Evolutionary conservation across 2,797 vertebrate species (phyloP), one percentile per base, ranked within the genome.

Genomic region (Melanotaenia maccullochi): DNA sequence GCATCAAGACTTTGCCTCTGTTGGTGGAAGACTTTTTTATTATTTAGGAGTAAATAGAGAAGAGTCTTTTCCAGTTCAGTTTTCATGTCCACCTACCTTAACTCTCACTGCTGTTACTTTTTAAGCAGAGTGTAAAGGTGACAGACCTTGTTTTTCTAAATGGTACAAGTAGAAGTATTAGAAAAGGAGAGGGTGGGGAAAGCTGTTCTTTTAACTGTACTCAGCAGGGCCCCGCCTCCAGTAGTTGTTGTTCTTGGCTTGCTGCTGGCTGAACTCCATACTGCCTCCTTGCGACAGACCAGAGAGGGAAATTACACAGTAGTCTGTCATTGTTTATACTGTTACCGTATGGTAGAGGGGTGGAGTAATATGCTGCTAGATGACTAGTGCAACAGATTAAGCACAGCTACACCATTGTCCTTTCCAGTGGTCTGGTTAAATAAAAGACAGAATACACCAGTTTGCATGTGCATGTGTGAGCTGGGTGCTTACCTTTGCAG

Each of bases 161-260:
- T 71, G 72, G 78, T 85, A 75, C 79, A 81, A 79, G 84, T 65
- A 33, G 71, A 78, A 65, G 71, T 65, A 55, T 60, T 76, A 81
- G 82, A 82, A 68, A 56, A 68, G 69, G 60, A 78, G 75, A 73
- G 79, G 83, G 71, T 38, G 76, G 77, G 55, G 77, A 73, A 71
- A 79, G 30, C 87, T 87, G 88, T 85, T 86, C 79, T 90, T 92
- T 94, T 92, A 89, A 90, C 78, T 79, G 83, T 75, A 83, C 85
- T 90, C 89, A 72, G 82, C 78, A 60, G 70, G 55, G 82, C 90
- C 80, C 87, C 90, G 38, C 92, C 92, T 87, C 88, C 84, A 65
- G 59, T 36, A 82, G 85, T 88, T 92, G 92, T 89, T 93, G 86
- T 91, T 92, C 79, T 88, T 90, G 90, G 82, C 87, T 56, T 59